phyloP scores from a whole-genome alignment of 2,113 vertebrate species.

The Mastomys natalensis region DNA sequence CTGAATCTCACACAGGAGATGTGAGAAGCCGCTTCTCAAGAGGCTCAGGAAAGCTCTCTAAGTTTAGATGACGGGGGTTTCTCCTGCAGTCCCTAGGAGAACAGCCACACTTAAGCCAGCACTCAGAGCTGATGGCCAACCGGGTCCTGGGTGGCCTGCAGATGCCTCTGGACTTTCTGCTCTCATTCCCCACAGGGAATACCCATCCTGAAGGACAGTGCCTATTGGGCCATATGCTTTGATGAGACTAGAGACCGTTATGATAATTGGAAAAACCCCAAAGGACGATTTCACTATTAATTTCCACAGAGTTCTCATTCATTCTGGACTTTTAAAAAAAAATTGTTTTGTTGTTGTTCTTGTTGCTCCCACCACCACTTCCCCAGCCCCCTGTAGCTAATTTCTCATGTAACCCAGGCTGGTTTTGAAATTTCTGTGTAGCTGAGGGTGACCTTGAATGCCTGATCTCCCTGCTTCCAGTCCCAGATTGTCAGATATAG shows the following conservation, averaged over 20 bases:
- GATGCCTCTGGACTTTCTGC: slow-evolving; percentile 8
- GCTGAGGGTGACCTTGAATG: neutral
- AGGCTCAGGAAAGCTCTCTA: neutral
- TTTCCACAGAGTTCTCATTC: slow-evolving; percentile 34
- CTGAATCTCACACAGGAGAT: slow-evolving; percentile 5
- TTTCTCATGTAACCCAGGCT: neutral
- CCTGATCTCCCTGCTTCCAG: neutral
- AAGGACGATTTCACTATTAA: neutral
- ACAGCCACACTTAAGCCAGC: neutral
- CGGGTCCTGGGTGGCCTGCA: neutral
- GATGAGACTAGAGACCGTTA: neutral
- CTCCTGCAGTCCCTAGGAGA: neutral
- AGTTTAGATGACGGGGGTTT: neutral
- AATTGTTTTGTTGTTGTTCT: neutral
- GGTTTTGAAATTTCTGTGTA: neutral
- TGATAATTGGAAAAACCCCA: neutral
- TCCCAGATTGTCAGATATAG: neutral
- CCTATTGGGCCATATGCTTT: neutral
- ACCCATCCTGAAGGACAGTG: neutral
- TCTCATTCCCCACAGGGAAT: neutral
- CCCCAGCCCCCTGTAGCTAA: neutral
- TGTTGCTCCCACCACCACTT: neutral
- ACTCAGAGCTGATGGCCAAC: neutral
- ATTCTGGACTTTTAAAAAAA: neutral
- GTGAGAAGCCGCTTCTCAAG: neutral